Evolutionary conservation across 2,113 vertebrate genomes (phyloP), one percentile per base, ranked within the genome.

Genomic region (Cricetomys ansorgei): DNA sequence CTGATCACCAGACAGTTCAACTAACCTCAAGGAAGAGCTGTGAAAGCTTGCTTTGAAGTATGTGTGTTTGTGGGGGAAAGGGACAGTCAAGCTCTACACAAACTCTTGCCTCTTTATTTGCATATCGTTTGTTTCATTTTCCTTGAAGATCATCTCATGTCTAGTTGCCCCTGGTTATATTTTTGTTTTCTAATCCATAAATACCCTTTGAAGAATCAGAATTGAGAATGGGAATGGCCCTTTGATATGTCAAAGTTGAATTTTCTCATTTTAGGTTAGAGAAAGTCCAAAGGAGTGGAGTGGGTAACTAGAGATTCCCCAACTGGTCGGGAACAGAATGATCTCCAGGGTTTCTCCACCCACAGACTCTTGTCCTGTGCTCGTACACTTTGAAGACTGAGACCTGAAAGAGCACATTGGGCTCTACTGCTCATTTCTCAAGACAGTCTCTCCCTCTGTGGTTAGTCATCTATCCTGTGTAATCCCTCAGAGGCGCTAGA

Each of bases 301-400:
- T 27, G 27, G 40, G 19, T 23, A 13, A 17, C 17, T 57, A 3
- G 23, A 7, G 25, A 8, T 12, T 12, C 17, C 9, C 23, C 19
- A 21, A 50, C 13, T 27, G 0, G 3, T 13, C 27, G 40, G 34
- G 27, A 19, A 40, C 37, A 23, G 27, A 40, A 34, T 29, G 45
- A 5, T 3, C 43, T 27, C 3, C 31, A 0, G 3, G 5, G 3
- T 2, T 11, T 40, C 21, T 55, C 45, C 7, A 1, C 0, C 27
- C 5, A 10, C 5, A 25, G 3, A 23, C 9, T 5, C 16, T 9
- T 37, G 2, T 2, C 25, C 5, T 3, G 16, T 3, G 6, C 11
- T 15, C 79, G 21, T 23, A 2, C 3, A 31, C 70, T 50, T 34
- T 25, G 1, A 0, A 1, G 0, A 27, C n/a, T 21, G 43, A 7